Percentiles rank a stretch among this genome's conserved stretches.
These are phyloP conservation scores for Chrysolina oricalcia DNA, from an alignment of 2,888 invertebrate genomes.

Conservation along the genomic window DNA sequence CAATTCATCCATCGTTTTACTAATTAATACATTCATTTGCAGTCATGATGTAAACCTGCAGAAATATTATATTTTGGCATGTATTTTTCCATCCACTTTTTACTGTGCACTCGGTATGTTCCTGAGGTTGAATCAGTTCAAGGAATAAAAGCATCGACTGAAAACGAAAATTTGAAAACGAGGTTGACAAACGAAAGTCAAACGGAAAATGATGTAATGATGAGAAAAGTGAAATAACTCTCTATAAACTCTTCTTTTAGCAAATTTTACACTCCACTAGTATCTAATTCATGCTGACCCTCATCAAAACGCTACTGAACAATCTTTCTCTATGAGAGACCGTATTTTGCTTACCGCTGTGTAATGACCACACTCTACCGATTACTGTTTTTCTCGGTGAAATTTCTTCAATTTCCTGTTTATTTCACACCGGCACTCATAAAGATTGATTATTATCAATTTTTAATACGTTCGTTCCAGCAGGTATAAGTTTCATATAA, in stretches of 20 bases:
- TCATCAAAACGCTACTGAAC: neutral
- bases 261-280: neutral
- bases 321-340: conserved; percentile 8
- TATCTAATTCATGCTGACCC: neutral
- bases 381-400: conserved; percentile 2
- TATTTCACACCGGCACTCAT: conserved; percentile 3
- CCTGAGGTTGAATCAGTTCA: too few species aligned
- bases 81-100: too few species aligned
- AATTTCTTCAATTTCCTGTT: conserved; percentile 15
- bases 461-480: neutral
- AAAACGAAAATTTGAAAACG: too few species aligned
- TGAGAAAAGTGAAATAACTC: neutral
- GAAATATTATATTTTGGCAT: too few species aligned
- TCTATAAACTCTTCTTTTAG: neutral
- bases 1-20: too few species aligned
- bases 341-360: neutral
- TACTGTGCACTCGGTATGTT: too few species aligned
- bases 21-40: too few species aligned
- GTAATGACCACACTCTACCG: neutral
- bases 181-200: neutral
- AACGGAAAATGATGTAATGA: neutral
- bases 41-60: too few species aligned
- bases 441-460: conserved; percentile 12
- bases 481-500: neutral
- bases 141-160: too few species aligned